A percentile compares a stretch with the other conserved stretches of the same genome.
Evolutionary conservation across 2,888 invertebrate genomes (phyloP).

Genomic region (Limnephilus lunatus): DNA sequence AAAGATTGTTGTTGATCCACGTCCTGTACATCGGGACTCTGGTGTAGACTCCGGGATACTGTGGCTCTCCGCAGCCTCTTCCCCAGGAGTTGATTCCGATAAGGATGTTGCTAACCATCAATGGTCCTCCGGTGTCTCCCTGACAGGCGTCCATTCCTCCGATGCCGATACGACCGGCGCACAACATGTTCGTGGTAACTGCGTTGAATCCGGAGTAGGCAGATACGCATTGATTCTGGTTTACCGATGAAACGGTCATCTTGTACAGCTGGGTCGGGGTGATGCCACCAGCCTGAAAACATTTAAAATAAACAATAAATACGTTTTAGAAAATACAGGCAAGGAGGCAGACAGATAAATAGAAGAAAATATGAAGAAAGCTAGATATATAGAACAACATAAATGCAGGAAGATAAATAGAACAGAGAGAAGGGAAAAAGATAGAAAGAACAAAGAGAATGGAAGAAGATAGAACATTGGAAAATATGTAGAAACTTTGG

Average conservation of each 20-base stretch:
- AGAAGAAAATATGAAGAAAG: no score
- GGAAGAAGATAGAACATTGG: no score
- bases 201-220: slow-evolving; percentile 72
- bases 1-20: slow-evolving; percentile 70
- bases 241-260: slow-evolving; percentile 72
- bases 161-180: slow-evolving; percentile 71
- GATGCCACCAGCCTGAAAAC: slow-evolving; percentile 32
- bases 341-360: no score
- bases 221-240: slow-evolving; percentile 71
- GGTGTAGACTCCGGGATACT: slow-evolving; percentile 77
- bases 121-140: slow-evolving; percentile 79
- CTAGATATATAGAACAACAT: no score
- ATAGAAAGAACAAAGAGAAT: no score
- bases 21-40: slow-evolving; percentile 71
- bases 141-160: slow-evolving; percentile 74
- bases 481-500: no score
- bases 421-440: no score
- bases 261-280: slow-evolving; percentile 69
- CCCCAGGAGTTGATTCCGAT: slow-evolving; percentile 80
- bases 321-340: background rate
- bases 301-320: background rate
- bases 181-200: slow-evolving; percentile 73
- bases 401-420: no score
- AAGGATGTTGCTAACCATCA: slow-evolving; percentile 73
- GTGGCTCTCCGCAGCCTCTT: slow-evolving; percentile 74